Percentiles rank a stretch among this genome's conserved stretches.
Evolutionary conservation across 1,140 invertebrate species (phyloP).

Genomic region (Drosophila mojavensis): DNA sequence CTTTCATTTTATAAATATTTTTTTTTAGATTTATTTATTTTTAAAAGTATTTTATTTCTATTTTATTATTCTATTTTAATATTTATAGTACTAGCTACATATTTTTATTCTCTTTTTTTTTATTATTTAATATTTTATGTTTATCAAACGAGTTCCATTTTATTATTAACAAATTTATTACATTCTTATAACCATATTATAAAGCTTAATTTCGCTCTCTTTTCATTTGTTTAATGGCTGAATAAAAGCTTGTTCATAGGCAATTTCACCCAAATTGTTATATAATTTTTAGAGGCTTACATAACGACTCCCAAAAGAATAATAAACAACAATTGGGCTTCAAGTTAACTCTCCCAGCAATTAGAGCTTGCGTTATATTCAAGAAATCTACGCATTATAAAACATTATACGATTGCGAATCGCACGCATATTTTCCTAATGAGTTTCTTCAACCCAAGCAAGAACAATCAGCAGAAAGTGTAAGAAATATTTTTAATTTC

Average conservation of each 20-base stretch:
- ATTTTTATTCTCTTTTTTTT: not conserved
- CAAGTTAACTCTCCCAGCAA: slow-evolving; percentile 4
- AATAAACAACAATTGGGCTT: not conserved
- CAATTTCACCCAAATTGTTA: not conserved
- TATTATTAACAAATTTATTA: no score
- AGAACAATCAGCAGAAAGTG: slow-evolving; percentile 19
- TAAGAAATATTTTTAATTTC: slow-evolving; percentile 11
- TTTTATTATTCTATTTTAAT: slow-evolving; percentile 1
- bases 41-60: not conserved
- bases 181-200: no score
- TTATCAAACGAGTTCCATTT: no score
- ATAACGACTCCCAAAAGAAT: not conserved
- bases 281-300: not conserved
- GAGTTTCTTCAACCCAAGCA: slow-evolving; percentile 32
- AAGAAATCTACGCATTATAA: slow-evolving; percentile 19
- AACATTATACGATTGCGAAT: not conserved
- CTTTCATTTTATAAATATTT: no score
- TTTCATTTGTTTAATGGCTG: not conserved
- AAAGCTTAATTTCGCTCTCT: not conserved
- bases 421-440: slow-evolving; percentile 23
- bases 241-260: not conserved
- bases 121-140: no score
- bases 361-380: not conserved
- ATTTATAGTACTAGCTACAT: no score
- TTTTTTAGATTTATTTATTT: no score